Conservation (phyloP, 1,140 invertebrate species). For the Heliconius hewitsoni region DNA sequence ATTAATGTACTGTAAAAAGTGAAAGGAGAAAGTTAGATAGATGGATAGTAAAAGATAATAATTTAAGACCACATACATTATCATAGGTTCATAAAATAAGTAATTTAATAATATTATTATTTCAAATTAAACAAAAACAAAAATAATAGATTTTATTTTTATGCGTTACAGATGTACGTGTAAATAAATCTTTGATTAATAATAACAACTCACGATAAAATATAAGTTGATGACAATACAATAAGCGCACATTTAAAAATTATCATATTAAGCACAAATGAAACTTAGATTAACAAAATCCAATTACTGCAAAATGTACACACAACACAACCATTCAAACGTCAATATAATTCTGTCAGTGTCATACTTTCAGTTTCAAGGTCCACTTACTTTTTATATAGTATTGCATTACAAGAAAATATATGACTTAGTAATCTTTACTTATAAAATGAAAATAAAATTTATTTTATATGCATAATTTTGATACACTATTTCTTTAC, state of each 20-base stretch:
- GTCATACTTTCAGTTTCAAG: slow-evolving; percentile 17
- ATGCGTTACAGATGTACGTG: not conserved
- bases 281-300: slow-evolving; percentile 42
- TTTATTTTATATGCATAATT: no score
- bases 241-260: slow-evolving; percentile 71
- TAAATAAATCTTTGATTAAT: slow-evolving; percentile 5
- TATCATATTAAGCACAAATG: slow-evolving; percentile 63
- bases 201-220: slow-evolving; percentile 66
- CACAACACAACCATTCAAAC: slow-evolving; percentile 42
- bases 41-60: not conserved
- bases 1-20: slow-evolving; percentile 39
- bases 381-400: not conserved
- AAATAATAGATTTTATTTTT: not conserved
- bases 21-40: slow-evolving; percentile 35
- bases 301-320: slow-evolving; percentile 42
- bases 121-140: not conserved
- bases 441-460: no score
- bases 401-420: not conserved
- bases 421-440: no score
- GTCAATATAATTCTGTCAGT: slow-evolving; percentile 30
- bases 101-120: slow-evolving; percentile 4
- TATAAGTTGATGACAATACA: slow-evolving; percentile 65
- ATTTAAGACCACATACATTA: not conserved
- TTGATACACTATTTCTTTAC: no score
- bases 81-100: not conserved